Conservation (phyloP, 2,888 invertebrate genomes). For the Melanargia galathea region DNA sequence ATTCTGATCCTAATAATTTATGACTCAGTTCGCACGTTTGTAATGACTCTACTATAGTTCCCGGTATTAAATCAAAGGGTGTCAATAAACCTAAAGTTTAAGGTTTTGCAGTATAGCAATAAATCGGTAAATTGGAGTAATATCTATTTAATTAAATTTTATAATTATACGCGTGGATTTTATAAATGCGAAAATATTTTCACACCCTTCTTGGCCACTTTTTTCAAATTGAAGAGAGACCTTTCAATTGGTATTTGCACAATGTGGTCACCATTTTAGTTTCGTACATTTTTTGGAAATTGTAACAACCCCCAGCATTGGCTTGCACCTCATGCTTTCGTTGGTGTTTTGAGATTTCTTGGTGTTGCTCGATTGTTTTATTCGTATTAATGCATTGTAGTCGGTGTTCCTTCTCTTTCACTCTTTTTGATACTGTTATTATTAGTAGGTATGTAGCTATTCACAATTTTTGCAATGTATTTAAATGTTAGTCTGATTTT, state of each 20-base stretch:
- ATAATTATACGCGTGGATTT: no score
- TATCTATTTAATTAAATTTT: no score
- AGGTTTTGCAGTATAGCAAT: no score
- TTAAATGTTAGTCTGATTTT: not conserved
- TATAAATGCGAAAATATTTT: no score
- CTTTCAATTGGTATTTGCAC: constrained; percentile 70
- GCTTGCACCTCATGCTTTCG: constrained; percentile 77
- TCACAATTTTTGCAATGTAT: constrained; percentile 17
- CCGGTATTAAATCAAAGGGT: no score
- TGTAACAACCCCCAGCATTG: constrained; percentile 60
- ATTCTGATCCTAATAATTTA: no score
- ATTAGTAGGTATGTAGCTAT: constrained; percentile 46
- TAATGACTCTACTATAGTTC: no score
- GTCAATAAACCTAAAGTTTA: no score
- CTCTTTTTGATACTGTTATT: constrained; percentile 52
- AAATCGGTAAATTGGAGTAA: no score
- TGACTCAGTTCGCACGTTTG: no score
- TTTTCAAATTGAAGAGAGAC: constrained; percentile 49
- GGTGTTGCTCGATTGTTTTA: constrained; percentile 61
- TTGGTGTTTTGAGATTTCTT: constrained; percentile 48
- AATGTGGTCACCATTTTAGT: constrained; percentile 52
- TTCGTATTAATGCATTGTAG: constrained; percentile 62
- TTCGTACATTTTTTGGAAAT: constrained; percentile 49
- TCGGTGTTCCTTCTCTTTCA: constrained; percentile 82
- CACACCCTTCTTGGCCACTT: constrained; percentile 42